phyloP scores from a whole-genome alignment of 2,888 invertebrate genomes.

The Zele albiditarsus region DNA sequence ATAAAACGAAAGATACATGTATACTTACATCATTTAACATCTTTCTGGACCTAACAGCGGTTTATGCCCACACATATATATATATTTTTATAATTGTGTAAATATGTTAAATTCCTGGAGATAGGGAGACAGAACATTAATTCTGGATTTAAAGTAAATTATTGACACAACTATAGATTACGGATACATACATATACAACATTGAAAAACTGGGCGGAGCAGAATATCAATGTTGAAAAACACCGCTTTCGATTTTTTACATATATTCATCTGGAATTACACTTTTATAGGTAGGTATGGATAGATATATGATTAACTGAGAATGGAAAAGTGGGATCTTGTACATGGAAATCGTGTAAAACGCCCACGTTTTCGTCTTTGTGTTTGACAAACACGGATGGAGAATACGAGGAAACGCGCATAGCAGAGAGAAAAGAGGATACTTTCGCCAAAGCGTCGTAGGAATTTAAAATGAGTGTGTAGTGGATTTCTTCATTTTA shows the following conservation, averaged over 20 bases:
- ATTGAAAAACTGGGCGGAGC: background rate
- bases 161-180: background rate
- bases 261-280: background rate
- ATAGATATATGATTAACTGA: background rate
- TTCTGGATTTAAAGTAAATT: background rate
- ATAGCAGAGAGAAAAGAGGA: background rate
- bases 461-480: conserved; percentile 51
- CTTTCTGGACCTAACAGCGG: background rate
- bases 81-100: background rate
- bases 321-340: background rate
- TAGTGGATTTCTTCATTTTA: too few relatives aligned
- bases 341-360: conserved; percentile 6
- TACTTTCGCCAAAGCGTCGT: conserved; percentile 58
- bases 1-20: background rate
- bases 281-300: background rate
- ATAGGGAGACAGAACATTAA: background rate
- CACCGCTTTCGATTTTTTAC: background rate
- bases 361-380: conserved; percentile 44
- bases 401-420: conserved; percentile 50
- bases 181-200: background rate
- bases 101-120: background rate
- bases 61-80: background rate
- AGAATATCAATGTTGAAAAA: background rate
- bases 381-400: conserved; percentile 55
- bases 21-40: background rate